Evolutionary conservation across 2,797 vertebrate genomes (phyloP), one percentile per base, ranked within the genome.

Genomic region (Halcyon smyrnensis): DNA sequence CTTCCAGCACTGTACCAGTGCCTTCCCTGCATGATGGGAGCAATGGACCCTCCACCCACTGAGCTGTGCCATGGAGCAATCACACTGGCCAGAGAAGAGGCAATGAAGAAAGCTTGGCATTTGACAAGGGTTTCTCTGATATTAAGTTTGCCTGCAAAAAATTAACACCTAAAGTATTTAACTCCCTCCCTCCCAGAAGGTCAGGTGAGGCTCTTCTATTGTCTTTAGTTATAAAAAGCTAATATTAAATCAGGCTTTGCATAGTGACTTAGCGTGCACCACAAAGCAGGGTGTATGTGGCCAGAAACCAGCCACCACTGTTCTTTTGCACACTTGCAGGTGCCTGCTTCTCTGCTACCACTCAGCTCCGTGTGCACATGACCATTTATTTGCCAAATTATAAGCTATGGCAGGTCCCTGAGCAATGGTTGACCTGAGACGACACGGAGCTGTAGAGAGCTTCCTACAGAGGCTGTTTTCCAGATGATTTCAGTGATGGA

Each of bases 31-130:
- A 1, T 0, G 1, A 18, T 24, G 50, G 41, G 7, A 91, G 32
- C 0, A 0, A 50, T 9, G 64, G 62, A 21, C 4, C 24, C 32
- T 0, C 1, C 0, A 0, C 20, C 39, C 2, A 0, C 57, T n/a
- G 37, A 0, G 0, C 51, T 36, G 57, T 25, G 60, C 34, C 2
- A 13, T 10, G 8, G 2, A 25, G 69, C 10, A 30, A 6, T 15
- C 41, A 34, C 63, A 46, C 27, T 2, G 0, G 19, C 36, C 15
- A 16, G 8, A 0, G 0, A 51, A 80, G 11, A 51, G 68, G 28
- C 83, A 37, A 34, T n/a, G 34, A 65, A 73, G 37, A 62, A 71
- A 69, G 15, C 50, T 5, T 28, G 21, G 23, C 14, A 13, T 8
- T 68, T 56, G 28, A 4, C 3, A 12, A 13, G 12, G 17, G 28